Evolutionary conservation across 2,113 vertebrate species (phyloP), one percentile per base, ranked within the genome.

Genomic region (Coptodon rendalli): DNA sequence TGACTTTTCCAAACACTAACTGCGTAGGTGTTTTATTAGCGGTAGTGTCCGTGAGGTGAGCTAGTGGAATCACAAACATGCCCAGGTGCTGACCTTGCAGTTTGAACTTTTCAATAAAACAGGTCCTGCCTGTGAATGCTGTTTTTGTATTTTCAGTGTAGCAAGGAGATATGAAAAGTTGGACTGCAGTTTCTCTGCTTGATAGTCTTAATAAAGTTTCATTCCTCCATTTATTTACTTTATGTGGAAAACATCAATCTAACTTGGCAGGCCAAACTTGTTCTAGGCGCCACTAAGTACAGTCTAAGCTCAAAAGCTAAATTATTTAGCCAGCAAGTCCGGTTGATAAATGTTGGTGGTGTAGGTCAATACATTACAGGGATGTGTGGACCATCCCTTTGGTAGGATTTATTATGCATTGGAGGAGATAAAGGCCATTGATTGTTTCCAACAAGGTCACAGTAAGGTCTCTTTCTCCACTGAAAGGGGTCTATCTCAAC

Each of bases 341-440:
- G 91, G 94, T 94, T 97, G 95, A 97, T 96, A 95, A 97, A 97
- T 96, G 95, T 95, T 90, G 85, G 84, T 16, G 53, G 86, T 92
- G 90, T 89, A 87, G 93, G 94, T 96, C 95, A 95, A 96, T 96
- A 95, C 95, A 96, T 96, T 95, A 96, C 88, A 91, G 87, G 91
- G 91, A 96, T 94, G 95, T 94, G 94, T 93, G 88, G 95, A 96
- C 91, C 92, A 92, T 93, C 88, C 93, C 87, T 92, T 91, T 89
- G 87, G 90, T 91, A 89, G 96, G 93, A 97, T 96, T 96, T 96
- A 96, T 95, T 95, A 96, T 95, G 95, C 94, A 94, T 90, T 92
- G 92, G 89, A 85, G 80, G 86, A 96, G 96, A 96, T 97, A 96
- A 96, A 96, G 95, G 93, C 94, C 96, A 96, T 96, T 96, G 95